A percentile compares a stretch with the other conserved stretches of the same genome.
These are phyloP conservation scores for Lepidocolaptes lacrymiger DNA, from an alignment of 2,797 vertebrate species.

Conservation along the genomic window DNA sequence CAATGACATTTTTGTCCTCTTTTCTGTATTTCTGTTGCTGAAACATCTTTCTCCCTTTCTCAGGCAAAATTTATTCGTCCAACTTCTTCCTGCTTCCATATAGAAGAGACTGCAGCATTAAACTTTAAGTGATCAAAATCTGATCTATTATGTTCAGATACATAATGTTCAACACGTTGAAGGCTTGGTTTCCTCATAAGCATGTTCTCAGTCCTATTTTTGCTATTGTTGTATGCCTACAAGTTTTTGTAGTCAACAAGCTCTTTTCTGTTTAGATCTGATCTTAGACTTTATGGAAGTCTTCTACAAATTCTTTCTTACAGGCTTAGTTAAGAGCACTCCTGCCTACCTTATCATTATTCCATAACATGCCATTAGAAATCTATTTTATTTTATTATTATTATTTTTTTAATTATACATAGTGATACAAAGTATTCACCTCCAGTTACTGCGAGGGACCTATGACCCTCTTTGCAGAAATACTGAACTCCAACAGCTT, in stretches of 20 bases:
- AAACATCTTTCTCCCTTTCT: not conserved
- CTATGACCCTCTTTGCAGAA: not conserved
- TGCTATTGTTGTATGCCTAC: not conserved
- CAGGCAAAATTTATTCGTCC: not conserved
- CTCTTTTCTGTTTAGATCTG: not conserved
- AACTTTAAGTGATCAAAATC: not conserved
- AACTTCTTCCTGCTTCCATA: not conserved
- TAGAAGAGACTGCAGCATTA: not conserved
- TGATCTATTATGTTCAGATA: not conserved
- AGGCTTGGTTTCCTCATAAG: not conserved
- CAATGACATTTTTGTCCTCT: not conserved
- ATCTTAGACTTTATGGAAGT: not conserved
- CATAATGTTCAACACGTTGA: not conserved
- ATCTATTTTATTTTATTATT: not conserved
- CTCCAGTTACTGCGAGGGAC: not conserved
- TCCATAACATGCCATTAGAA: not conserved
- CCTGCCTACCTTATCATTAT: not conserved
- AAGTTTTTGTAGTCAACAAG: not conserved
- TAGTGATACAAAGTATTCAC: not conserved
- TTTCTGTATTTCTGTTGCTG: not conserved
- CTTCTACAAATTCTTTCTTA: not conserved
- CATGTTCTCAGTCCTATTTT: not conserved
- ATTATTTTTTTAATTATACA: not conserved
- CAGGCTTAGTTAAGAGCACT: not conserved
- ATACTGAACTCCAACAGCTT: not conserved